Evolutionary conservation across 2,113 vertebrate genomes (phyloP).

Genomic region (Limnothrissa miodon): DNA sequence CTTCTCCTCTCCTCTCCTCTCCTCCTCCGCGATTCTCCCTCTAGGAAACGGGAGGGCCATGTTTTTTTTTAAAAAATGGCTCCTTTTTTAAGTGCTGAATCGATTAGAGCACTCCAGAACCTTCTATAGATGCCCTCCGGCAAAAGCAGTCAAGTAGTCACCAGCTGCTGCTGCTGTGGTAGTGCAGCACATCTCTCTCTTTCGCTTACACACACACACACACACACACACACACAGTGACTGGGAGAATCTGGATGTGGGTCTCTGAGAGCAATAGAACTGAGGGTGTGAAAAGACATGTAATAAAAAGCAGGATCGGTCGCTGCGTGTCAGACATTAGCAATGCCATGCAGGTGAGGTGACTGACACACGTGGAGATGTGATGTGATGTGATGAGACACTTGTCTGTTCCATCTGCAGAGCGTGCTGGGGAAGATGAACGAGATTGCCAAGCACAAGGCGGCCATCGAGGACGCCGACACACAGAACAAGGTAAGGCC

Average conservation of each 20-base stretch:
- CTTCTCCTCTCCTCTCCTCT: neutral
- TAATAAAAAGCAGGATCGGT: neutral
- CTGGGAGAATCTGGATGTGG: neutral
- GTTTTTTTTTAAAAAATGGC: neutral
- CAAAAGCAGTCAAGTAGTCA: neutral
- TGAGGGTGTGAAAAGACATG: neutral
- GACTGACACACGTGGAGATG: neutral
- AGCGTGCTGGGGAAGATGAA: conserved; percentile 95
- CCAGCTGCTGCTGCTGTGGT: neutral
- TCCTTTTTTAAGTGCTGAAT: neutral
- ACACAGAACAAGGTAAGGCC: conserved; percentile 86
- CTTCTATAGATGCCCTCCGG: neutral
- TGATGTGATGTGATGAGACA: neutral
- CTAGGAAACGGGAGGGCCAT: neutral
- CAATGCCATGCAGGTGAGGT: neutral
- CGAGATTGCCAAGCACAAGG: conserved; percentile 93
- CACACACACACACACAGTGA: too few species aligned
- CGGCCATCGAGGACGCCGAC: conserved; percentile 88
- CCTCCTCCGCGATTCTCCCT: neutral
- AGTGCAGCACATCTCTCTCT: neutral
- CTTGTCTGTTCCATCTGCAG: conserved; percentile 59
- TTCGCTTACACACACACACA: too few species aligned
- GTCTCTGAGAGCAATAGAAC: neutral
- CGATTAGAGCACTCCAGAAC: neutral
- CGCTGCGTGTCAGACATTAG: neutral